These are phyloP conservation scores for Lepidonotus clava DNA, from an alignment of 2,888 invertebrate genomes.

Conservation along the genomic window DNA sequence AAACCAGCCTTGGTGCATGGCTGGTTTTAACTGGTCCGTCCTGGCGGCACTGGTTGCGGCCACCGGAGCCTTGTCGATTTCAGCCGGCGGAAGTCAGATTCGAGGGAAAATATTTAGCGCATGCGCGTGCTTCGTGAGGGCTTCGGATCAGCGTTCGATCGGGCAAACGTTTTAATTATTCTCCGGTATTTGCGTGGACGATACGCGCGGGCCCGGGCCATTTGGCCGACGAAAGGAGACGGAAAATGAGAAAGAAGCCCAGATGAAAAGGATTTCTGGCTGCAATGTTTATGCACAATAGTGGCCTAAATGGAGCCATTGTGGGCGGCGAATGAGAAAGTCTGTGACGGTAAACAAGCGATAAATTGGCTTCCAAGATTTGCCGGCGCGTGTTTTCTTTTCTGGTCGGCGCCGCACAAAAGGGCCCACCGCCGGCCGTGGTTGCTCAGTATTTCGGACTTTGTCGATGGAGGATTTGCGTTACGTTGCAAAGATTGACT, in stretches of 20 bases:
- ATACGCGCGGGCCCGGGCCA: conserved; percentile 8
- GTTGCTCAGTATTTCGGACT: conserved; percentile 50
- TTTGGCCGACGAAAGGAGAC: conserved; percentile 28
- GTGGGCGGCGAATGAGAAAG: conserved; percentile 21
- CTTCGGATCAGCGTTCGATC: conserved; percentile 46
- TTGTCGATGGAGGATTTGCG: conserved; percentile 33
- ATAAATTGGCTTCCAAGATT: conserved; percentile 49
- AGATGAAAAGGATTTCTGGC: conserved; percentile 48
- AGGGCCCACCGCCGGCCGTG: neutral
- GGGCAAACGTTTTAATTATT: conserved; percentile 49
- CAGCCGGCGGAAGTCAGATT: conserved; percentile 32
- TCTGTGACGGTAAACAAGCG: conserved; percentile 35
- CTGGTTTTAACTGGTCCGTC: neutral
- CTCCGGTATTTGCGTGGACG: conserved; percentile 41
- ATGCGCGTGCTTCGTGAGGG: conserved; percentile 4
- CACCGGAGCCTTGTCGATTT: conserved; percentile 25
- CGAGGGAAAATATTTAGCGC: conserved; percentile 38
- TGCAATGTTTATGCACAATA: conserved; percentile 51
- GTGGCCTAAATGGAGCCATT: conserved; percentile 32
- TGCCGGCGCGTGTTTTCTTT: conserved; percentile 19
- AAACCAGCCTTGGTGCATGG: neutral
- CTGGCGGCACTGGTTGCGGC: neutral
- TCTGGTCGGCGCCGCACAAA: conserved; percentile 11
- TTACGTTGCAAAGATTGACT: conserved; percentile 43
- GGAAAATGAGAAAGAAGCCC: conserved; percentile 44